Evolutionary conservation across 2,797 vertebrate species (phyloP), one percentile per base, ranked within the genome.

Genomic region (Glyptemys insculpta): DNA sequence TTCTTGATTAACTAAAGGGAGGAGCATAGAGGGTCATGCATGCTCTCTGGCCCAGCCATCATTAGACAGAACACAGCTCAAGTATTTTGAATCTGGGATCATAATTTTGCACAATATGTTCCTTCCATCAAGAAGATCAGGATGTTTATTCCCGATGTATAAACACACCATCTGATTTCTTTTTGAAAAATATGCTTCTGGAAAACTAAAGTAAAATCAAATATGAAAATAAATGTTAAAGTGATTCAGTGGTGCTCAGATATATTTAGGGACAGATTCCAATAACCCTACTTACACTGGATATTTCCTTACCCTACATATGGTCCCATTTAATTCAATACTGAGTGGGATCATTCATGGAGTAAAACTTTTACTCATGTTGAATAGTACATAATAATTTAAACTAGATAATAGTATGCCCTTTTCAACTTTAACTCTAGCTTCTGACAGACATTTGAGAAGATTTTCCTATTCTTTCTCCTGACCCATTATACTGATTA

Each of bases 131-230:
- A 47, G 29, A 83, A 44, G 78, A 85, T 65, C 34, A 91, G 81
- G 68, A 49, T 12, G 44, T 88, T 94, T 89, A 19, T 62, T 57
- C 4, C 87, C 91, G 84, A 92, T 56, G 49, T 9, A 76, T 88
- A 88, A 92, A 95, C 2, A 4, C 34, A 85, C 76, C 49, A 57
- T 37, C 50, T 5, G 23, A 90, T 34, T 3, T 90, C 81, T 92
- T 89, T 91, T 25, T 34, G 90, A 86, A 18, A 95, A 89, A 9
- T 44, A 82, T 78, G 10, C n/a, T 88, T 56, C 79, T 83, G 68
- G 85, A 87, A 93, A 94, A 92, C 8, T 8, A 0, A 80, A 88
- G 80, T 53, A 21, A 76, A 88, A 83, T 78, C 50, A 90, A 91
- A 84, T 79, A 91, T 12, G 18, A 53, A 90, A 81, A 86, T 31